Evolutionary conservation across 2,888 invertebrate genomes (phyloP).

Genomic region (Chrysina gloriosa): DNA sequence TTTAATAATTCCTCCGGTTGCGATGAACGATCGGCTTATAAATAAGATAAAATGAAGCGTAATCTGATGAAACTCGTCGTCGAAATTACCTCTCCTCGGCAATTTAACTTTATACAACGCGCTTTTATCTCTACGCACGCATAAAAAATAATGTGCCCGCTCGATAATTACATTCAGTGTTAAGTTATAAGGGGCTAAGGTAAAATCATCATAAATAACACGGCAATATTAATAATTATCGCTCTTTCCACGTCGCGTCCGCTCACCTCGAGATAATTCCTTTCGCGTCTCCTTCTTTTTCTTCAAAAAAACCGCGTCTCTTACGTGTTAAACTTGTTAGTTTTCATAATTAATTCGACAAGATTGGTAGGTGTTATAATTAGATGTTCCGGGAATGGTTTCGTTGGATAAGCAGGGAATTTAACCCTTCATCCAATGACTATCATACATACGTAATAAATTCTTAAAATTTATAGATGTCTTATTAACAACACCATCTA

Average conservation of each 20-base stretch:
- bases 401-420: neutral
- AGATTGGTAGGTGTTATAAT: constrained; percentile 31
- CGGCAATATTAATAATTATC: constrained; percentile 32
- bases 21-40: constrained; percentile 28
- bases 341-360: constrained; percentile 31
- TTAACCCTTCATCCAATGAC: neutral
- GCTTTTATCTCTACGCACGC: constrained; percentile 31
- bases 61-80: constrained; percentile 31
- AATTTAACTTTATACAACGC: constrained; percentile 26
- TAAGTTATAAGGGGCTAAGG: constrained; percentile 34
- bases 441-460: neutral
- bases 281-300: constrained; percentile 2
- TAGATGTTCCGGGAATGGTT: constrained; percentile 18
- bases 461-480: neutral
- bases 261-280: constrained; percentile 14
- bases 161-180: constrained; percentile 34
- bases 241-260: neutral
- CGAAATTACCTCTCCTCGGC: constrained; percentile 23
- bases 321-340: constrained; percentile 26
- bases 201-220: constrained; percentile 36
- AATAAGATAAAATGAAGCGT: constrained; percentile 29
- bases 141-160: constrained; percentile 34
- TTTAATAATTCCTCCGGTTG: constrained; percentile 22
- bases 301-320: constrained; percentile 3
- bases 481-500: neutral